These are phyloP conservation scores for Puma concolor DNA, from an alignment of 2,113 vertebrate genomes.

Conservation along the genomic window DNA sequence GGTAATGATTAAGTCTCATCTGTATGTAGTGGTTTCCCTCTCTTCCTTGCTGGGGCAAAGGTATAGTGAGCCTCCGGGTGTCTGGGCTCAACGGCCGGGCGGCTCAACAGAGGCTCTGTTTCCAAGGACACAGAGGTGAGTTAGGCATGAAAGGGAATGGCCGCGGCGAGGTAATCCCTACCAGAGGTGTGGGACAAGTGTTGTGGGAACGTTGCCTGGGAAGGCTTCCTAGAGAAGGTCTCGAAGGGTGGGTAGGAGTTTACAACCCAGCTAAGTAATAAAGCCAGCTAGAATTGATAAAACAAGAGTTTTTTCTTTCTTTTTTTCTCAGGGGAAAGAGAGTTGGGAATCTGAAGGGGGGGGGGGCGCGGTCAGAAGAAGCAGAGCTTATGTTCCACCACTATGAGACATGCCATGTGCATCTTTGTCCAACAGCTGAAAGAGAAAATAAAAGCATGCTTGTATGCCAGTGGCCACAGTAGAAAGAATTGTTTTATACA, in stretches of 20 bases:
- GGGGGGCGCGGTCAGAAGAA: neutral
- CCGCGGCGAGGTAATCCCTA: neutral
- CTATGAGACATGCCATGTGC: rapidly evolving
- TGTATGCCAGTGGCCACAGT: neutral
- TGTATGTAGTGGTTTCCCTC: neutral
- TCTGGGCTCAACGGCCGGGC: too few relatives aligned
- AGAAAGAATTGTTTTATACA: neutral
- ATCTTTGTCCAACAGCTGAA: neutral
- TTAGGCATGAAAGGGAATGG: neutral
- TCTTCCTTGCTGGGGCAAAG: neutral
- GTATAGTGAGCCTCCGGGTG: neutral
- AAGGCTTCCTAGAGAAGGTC: neutral
- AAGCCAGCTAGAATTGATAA: neutral
- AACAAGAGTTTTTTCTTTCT: neutral
- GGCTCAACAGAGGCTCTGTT: neutral
- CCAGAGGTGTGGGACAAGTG: neutral
- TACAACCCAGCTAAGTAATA: neutral
- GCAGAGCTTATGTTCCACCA: neutral
- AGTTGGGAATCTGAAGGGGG: neutral
- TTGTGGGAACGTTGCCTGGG: neutral
- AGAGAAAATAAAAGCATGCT: neutral
- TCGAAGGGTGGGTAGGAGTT: neutral
- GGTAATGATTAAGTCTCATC: neutral
- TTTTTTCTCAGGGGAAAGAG: neutral
- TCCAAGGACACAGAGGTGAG: neutral